Percentiles rank a stretch among this genome's conserved stretches.
Conservation (phyloP, 1,140 invertebrate species). For the silkworm (Bombyx mori) region DNA sequence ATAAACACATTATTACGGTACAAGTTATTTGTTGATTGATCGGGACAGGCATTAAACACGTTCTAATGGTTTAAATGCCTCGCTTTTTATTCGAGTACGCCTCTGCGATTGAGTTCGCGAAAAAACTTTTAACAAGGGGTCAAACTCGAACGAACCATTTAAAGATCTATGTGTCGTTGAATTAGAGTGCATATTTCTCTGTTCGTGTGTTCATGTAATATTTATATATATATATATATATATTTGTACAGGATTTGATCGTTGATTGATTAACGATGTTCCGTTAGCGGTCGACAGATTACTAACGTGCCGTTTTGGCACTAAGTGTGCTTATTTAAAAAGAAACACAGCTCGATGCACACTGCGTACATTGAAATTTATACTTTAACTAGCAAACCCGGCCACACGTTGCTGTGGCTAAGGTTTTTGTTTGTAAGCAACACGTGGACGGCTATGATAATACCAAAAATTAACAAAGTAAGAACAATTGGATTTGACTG, state of each 20-base stretch:
- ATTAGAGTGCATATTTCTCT: too few species aligned
- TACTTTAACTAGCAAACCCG: too few species aligned
- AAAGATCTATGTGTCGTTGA: too few species aligned
- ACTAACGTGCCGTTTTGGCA: conserved; percentile 4
- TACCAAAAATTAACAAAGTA: too few species aligned
- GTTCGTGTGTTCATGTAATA: not conserved
- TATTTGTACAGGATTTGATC: conserved; percentile 2
- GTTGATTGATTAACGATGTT: conserved; percentile 6
- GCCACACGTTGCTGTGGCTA: too few species aligned
- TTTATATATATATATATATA: not conserved
- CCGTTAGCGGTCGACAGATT: conserved; percentile 2
- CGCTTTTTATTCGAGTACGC: not conserved
- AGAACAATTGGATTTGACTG: too few species aligned
- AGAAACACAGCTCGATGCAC: too few species aligned
- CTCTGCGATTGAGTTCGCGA: conserved; percentile 1
- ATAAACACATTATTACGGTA: too few species aligned
- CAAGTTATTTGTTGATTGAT: conserved; percentile 1
- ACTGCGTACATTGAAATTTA: too few species aligned
- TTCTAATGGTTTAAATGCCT: not conserved
- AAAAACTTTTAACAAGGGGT: conserved; percentile 2
- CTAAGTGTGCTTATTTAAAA: conserved; percentile 3
- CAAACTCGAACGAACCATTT: not conserved
- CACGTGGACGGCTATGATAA: too few species aligned
- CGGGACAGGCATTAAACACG: not conserved
- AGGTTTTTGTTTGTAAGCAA: too few species aligned